These are phyloP conservation scores for Lydus trimaculatus DNA, from an alignment of 2,888 invertebrate species.

Conservation along the genomic window DNA sequence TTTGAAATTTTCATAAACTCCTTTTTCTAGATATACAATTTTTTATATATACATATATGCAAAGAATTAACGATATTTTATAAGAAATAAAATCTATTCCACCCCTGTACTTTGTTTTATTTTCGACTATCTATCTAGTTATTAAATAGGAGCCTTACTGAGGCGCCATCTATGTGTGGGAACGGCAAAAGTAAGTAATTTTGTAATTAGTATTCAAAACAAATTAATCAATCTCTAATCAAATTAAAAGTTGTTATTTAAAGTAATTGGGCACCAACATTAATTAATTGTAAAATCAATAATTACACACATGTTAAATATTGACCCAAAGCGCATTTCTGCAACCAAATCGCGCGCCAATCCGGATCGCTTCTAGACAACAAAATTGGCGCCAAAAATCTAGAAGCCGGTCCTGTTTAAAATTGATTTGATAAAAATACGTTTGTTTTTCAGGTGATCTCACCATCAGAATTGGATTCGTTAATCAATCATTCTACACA, in stretches of 20 bases:
- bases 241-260: neutral
- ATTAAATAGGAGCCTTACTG: constrained; percentile 18
- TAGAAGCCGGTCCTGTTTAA: neutral
- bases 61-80: constrained; percentile 12
- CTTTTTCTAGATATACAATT: neutral
- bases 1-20: neutral
- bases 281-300: too few species aligned
- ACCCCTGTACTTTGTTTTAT: neutral
- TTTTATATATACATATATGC: neutral
- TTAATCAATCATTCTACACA: constrained; percentile 60
- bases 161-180: constrained; percentile 19
- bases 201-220: neutral
- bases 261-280: too few species aligned
- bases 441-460: constrained; percentile 59
- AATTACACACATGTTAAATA: too few species aligned
- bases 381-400: neutral
- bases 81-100: constrained; percentile 22
- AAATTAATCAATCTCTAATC: neutral
- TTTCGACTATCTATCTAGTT: neutral
- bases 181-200: constrained; percentile 21
- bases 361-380: neutral
- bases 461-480: constrained; percentile 67
- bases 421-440: neutral
- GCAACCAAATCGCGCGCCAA: too few species aligned
- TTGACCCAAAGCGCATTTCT: too few species aligned